Evolutionary conservation across 2,888 invertebrate species (phyloP).

Genomic region (Rhorus exstirpatorius): DNA sequence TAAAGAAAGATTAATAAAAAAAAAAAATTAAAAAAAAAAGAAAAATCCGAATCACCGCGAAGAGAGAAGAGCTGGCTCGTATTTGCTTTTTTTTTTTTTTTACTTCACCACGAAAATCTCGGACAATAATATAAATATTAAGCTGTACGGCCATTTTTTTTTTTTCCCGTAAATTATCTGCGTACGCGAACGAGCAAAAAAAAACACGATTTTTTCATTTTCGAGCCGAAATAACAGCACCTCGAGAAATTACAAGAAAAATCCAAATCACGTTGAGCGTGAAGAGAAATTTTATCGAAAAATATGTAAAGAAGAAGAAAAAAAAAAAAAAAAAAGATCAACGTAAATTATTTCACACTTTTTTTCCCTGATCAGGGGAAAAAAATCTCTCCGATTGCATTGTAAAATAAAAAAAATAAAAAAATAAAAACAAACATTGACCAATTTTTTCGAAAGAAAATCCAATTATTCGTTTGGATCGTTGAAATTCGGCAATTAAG

Average conservation of each 20-base stretch:
- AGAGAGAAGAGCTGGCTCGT: background rate
- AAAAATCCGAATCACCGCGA: constrained; percentile 12
- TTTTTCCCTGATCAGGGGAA: constrained; percentile 10
- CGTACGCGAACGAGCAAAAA: constrained; percentile 2
- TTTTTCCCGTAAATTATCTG: constrained; percentile 43
- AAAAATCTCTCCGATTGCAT: background rate
- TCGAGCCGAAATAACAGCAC: constrained; percentile 48
- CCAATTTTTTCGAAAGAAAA: background rate
- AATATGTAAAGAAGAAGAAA: constrained; percentile 1
- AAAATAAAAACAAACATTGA: background rate
- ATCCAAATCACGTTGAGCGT: constrained; percentile 51
- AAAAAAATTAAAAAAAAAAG: constrained; percentile 9
- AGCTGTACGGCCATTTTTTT: no score
- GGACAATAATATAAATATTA: constrained; percentile 69
- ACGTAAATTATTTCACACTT: constrained; percentile 34
- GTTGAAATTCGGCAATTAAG: background rate
- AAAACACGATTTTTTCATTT: background rate
- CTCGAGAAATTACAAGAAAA: constrained; percentile 40
- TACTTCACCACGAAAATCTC: constrained; percentile 9
- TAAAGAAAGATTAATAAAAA: constrained; percentile 26
- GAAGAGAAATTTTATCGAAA: constrained; percentile 25
- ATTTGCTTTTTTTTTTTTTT: constrained; percentile 16
- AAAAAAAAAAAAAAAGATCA: constrained; percentile 20
- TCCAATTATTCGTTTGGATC: background rate
- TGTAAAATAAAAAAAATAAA: no score